phyloP scores from a whole-genome alignment of 2,888 invertebrate species.

The Rotaria sp. region DNA sequence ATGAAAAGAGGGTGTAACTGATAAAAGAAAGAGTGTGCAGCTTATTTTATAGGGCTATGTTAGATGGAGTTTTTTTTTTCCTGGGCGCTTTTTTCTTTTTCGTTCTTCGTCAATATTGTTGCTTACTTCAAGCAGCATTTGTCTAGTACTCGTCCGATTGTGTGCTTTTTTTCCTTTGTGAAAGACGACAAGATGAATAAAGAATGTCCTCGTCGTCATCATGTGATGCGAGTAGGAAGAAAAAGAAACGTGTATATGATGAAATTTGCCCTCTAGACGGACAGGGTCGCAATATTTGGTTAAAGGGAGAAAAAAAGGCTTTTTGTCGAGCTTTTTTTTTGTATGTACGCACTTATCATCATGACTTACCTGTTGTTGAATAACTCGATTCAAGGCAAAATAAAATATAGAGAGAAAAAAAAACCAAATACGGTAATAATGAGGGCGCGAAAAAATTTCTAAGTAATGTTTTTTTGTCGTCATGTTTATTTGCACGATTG shows the following conservation, averaged over 20 bases:
- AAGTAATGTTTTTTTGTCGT: background rate
- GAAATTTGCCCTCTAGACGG: background rate
- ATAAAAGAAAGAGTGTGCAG: background rate
- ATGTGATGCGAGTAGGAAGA: background rate
- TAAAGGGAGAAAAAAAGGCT: background rate
- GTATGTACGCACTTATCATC: background rate
- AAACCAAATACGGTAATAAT: background rate
- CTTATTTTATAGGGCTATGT: background rate
- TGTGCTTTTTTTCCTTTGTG: background rate
- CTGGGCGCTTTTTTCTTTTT: background rate
- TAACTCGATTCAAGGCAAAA: background rate
- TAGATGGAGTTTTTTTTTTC: background rate
- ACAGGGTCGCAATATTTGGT: background rate
- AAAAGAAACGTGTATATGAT: background rate
- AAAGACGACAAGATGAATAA: background rate
- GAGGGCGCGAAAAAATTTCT: background rate
- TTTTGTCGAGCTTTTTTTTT: background rate
- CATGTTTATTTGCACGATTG: background rate
- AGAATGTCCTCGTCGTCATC: background rate
- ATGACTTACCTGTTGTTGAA: background rate
- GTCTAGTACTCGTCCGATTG: background rate
- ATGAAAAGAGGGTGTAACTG: constrained; percentile 22
- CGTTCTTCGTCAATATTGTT: constrained; percentile 9
- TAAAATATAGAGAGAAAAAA: background rate
- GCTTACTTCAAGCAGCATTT: background rate